A percentile compares a stretch with the other conserved stretches of the same genome.
These are phyloP conservation scores for Drosophila cardini DNA, from an alignment of 1,140 invertebrate genomes.

Conservation along the genomic window DNA sequence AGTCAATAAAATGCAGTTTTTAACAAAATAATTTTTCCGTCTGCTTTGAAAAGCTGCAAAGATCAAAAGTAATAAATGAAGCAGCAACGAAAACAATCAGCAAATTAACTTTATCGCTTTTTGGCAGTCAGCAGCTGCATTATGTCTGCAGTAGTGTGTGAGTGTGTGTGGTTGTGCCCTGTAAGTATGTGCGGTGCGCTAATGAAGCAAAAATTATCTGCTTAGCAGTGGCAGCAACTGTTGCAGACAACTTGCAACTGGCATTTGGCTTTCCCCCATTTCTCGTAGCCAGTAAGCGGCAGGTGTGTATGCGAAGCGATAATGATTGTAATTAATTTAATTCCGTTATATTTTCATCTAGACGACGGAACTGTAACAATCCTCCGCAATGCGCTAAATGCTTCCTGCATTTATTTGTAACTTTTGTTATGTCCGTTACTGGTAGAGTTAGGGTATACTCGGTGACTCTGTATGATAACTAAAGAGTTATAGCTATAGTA, in stretches of 20 bases:
- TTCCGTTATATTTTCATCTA: slow-evolving; percentile 84
- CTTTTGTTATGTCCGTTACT: slow-evolving; percentile 23
- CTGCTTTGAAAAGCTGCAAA: slow-evolving; percentile 5
- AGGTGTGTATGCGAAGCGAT: slow-evolving; percentile 61
- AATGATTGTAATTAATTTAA: slow-evolving; percentile 84
- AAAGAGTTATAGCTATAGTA: too few species aligned
- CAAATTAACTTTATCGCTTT: slow-evolving; percentile 67
- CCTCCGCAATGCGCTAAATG: slow-evolving; percentile 79
- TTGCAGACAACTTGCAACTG: slow-evolving; percentile 17
- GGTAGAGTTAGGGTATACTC: too few species aligned
- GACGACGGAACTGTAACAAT: slow-evolving; percentile 42
- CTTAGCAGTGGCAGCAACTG: slow-evolving; percentile 34
- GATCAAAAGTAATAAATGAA: slow-evolving; percentile 32
- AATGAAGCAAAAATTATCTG: slow-evolving; percentile 78
- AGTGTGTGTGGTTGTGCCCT: slow-evolving; percentile 20
- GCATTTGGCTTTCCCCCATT: not conserved
- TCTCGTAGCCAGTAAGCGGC: not conserved
- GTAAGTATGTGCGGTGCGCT: slow-evolving; percentile 35
- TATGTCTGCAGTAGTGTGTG: not conserved
- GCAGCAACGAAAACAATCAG: slow-evolving; percentile 31
- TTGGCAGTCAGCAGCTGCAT: slow-evolving; percentile 37
- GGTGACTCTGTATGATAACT: too few species aligned
- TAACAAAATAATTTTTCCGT: slow-evolving; percentile 32
- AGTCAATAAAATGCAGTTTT: slow-evolving; percentile 1
- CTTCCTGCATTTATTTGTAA: slow-evolving; percentile 57